Evolutionary conservation across 2,888 invertebrate genomes (phyloP).

Genomic region (Mesopsocus fuscifrons): DNA sequence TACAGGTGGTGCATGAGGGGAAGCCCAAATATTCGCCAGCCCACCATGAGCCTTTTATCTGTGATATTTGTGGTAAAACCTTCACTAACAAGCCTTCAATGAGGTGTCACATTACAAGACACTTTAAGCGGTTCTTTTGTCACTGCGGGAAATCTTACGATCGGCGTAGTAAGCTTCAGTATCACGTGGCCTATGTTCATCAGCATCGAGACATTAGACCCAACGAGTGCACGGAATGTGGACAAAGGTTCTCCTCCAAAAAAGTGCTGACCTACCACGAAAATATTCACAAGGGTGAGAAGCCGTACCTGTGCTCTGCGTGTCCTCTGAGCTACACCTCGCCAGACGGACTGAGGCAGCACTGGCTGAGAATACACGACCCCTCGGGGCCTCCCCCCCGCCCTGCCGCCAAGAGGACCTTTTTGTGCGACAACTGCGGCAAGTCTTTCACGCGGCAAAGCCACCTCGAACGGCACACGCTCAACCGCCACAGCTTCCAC

Average conservation of each 20-base stretch:
- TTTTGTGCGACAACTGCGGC: slow-evolving; percentile 4
- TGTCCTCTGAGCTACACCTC: neutral
- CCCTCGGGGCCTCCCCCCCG: neutral
- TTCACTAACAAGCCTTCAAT: neutral
- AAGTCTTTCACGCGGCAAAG: slow-evolving; percentile 17
- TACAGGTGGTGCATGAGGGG: too few species aligned
- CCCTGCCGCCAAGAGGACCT: neutral
- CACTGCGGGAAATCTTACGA: neutral
- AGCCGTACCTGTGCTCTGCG: slow-evolving; percentile 16
- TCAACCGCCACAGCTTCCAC: slow-evolving; percentile 8
- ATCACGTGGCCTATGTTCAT: neutral
- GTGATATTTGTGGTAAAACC: neutral
- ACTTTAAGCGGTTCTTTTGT: neutral
- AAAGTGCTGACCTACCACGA: slow-evolving; percentile 15
- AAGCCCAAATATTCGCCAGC: too few species aligned
- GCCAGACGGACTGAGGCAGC: neutral
- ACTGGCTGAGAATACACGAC: neutral
- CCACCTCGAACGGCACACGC: slow-evolving; percentile 15
- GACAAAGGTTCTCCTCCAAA: slow-evolving; percentile 1
- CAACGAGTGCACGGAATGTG: slow-evolving; percentile 1
- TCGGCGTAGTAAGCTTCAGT: neutral
- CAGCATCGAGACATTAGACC: neutral
- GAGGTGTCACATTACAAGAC: neutral
- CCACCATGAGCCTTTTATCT: neutral
- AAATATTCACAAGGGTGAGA: slow-evolving; percentile 17